Evolutionary conservation across 2,113 vertebrate species (phyloP).

Genomic region (Istiophorus platypterus): DNA sequence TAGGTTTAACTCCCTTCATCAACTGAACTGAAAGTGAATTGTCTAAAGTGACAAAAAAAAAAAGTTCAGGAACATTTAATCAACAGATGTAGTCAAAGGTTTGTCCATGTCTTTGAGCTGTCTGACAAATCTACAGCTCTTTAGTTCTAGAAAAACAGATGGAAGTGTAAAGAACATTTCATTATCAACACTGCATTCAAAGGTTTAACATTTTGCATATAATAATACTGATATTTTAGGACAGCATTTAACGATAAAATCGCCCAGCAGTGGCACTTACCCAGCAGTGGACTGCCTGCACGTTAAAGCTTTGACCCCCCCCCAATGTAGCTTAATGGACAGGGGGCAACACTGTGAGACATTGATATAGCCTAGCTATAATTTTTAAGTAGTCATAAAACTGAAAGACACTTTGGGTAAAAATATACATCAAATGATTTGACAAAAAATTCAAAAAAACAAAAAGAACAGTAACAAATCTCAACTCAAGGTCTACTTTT

Average conservation of each 20-base stretch:
- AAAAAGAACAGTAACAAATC: neutral
- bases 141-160: neutral
- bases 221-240: slow-evolving; percentile 58
- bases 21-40: neutral
- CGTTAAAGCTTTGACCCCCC: neutral
- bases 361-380: neutral
- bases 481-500: neutral
- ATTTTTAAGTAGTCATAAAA: neutral
- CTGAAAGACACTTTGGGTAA: neutral
- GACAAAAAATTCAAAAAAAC: too few relatives aligned
- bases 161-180: neutral
- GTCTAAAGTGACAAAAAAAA: neutral
- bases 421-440: neutral
- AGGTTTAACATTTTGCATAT: neutral
- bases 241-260: neutral
- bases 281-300: neutral
- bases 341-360: neutral
- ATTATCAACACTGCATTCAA: neutral
- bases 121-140: neutral
- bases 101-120: neutral
- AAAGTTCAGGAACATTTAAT: neutral
- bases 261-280: neutral
- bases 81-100: neutral
- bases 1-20: neutral
- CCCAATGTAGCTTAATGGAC: neutral